Evolutionary conservation across 2,113 vertebrate species (phyloP).

Genomic region (Leucopsar rothschildi): DNA sequence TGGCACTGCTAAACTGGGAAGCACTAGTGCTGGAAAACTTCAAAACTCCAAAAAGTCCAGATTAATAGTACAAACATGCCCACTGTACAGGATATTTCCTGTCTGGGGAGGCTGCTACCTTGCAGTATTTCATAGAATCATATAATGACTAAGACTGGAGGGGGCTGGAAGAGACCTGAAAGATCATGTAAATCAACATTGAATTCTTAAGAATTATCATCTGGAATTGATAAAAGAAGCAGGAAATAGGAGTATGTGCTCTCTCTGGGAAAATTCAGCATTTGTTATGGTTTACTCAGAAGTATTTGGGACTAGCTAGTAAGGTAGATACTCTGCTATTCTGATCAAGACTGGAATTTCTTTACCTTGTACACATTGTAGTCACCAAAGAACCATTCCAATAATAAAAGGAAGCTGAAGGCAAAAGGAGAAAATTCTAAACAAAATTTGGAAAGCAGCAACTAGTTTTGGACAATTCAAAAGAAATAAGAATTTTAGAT

Average conservation of each 20-base stretch:
- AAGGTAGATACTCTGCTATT: not conserved
- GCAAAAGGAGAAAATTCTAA: not conserved
- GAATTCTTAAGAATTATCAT: not conserved
- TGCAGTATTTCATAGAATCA: not conserved
- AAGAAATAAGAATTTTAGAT: not conserved
- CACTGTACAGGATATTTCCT: not conserved
- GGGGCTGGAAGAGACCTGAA: not conserved
- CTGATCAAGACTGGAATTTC: not conserved
- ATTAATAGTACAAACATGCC: not conserved
- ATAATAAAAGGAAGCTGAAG: not conserved
- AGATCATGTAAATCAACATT: too few relatives aligned
- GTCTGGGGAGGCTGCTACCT: not conserved
- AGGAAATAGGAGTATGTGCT: not conserved
- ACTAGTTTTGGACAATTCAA: not conserved
- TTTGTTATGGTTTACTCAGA: not conserved
- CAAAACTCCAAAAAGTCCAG: accelerated
- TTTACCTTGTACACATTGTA: not conserved
- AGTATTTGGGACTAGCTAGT: not conserved
- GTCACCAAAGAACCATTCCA: not conserved
- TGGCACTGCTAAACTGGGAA: not conserved
- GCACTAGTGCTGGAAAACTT: not conserved
- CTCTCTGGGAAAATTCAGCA: not conserved
- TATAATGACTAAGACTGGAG: not conserved
- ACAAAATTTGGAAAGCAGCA: not conserved
- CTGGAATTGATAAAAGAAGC: not conserved